These are phyloP conservation scores for Anorthoa munda DNA, from an alignment of 2,888 invertebrate genomes.

Conservation along the genomic window DNA sequence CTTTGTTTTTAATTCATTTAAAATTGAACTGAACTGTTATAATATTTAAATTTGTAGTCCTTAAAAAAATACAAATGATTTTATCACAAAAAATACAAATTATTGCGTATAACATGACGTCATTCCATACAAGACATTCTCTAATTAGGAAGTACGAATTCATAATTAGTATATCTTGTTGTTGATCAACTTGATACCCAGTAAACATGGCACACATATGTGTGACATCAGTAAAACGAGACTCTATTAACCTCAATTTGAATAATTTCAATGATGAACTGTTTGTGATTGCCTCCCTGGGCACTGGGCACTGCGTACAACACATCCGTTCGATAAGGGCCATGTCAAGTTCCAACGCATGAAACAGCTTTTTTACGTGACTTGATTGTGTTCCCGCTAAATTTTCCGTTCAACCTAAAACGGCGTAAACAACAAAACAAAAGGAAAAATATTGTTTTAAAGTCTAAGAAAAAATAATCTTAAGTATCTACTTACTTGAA, in stretches of 20 bases:
- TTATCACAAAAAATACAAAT: constrained; percentile 50
- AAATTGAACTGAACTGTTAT: constrained; percentile 28
- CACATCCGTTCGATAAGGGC: constrained; percentile 87
- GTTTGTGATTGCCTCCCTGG: constrained; percentile 85
- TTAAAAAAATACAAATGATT: constrained; percentile 32
- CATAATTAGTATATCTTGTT: constrained; percentile 82
- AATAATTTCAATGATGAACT: constrained; percentile 88
- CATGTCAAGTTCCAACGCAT: constrained; percentile 77
- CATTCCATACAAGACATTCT: constrained; percentile 72
- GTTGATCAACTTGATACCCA: constrained; percentile 82
- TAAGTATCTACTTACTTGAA: constrained; percentile 86
- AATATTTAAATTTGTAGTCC: constrained; percentile 24
- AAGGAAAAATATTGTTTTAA: constrained; percentile 34
- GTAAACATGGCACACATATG: constrained; percentile 89
- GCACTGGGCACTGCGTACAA: constrained; percentile 80
- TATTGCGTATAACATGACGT: constrained; percentile 73
- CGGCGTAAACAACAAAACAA: constrained; percentile 61
- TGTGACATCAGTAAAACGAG: constrained; percentile 87
- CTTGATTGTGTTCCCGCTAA: constrained; percentile 62
- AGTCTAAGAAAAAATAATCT: constrained; percentile 68
- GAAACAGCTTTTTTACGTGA: constrained; percentile 73
- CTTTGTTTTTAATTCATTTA: constrained; percentile 36
- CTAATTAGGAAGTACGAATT: constrained; percentile 78
- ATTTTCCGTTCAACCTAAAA: constrained; percentile 27
- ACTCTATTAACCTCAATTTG: constrained; percentile 89